phyloP scores from a whole-genome alignment of 2,797 vertebrate genomes.

The Poecilia picta region DNA sequence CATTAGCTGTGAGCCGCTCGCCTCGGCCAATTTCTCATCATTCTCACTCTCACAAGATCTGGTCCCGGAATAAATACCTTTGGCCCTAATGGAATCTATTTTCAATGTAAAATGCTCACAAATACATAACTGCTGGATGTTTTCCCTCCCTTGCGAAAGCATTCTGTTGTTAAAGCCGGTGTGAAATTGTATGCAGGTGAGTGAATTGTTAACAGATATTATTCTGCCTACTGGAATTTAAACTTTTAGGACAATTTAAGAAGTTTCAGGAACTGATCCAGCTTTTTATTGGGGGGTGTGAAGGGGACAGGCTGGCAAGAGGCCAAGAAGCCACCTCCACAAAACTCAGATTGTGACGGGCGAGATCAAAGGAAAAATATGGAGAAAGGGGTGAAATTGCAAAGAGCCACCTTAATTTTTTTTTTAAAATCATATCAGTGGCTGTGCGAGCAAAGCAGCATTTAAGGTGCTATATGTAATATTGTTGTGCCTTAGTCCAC shows the following conservation, averaged over 20 bases:
- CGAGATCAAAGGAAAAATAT: conserved; percentile 64
- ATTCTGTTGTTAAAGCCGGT: conserved; percentile 69
- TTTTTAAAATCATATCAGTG: conserved; percentile 62
- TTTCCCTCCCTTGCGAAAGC: conserved; percentile 42
- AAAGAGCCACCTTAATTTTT: conserved; percentile 44
- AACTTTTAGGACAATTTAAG: conserved; percentile 56
- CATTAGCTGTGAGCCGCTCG: conserved; percentile 82
- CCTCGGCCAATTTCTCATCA: conserved; percentile 79
- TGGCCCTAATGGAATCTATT: conserved; percentile 76
- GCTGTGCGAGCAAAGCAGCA: conserved; percentile 60
- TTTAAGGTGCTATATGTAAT: conserved; percentile 70
- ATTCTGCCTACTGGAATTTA: conserved; percentile 45
- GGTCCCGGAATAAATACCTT: conserved; percentile 68
- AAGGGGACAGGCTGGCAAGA: conserved; percentile 38
- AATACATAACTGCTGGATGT: conserved; percentile 65
- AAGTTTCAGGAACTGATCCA: conserved; percentile 53
- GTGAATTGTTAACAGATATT: conserved; percentile 63
- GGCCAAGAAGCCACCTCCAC: conserved; percentile 56
- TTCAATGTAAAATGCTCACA: conserved; percentile 69
- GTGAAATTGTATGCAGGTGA: conserved; percentile 69
- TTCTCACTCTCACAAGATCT: conserved; percentile 76
- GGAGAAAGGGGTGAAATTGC: conserved; percentile 41
- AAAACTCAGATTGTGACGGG: conserved; percentile 59
- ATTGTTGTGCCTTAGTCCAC: conserved; percentile 53
- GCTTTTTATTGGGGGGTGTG: background rate